Evolutionary conservation across 2,888 invertebrate species (phyloP).

Genomic region (Monopis laevigella): DNA sequence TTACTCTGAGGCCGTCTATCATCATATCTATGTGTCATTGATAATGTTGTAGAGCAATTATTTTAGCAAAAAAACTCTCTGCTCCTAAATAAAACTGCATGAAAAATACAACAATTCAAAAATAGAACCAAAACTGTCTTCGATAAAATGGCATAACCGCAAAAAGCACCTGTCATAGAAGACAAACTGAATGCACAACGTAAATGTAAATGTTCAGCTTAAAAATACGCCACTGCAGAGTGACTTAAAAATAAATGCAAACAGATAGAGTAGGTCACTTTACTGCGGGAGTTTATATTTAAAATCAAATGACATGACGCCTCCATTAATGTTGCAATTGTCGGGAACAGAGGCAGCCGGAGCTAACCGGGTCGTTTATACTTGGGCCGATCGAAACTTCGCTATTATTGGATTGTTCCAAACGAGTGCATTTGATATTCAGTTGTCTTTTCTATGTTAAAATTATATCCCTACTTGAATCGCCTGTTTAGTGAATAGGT

Average conservation of each 20-base stretch:
- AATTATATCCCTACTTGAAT: conserved; percentile 8
- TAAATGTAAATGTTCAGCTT: conserved; percentile 5
- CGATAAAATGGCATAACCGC: conserved; percentile 2
- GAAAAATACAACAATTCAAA: no score
- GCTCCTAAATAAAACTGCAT: no score
- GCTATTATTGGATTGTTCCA: conserved; percentile 56
- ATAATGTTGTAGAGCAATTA: no score
- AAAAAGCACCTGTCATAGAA: conserved; percentile 6
- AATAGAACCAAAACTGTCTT: background rate
- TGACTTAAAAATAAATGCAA: conserved; percentile 9
- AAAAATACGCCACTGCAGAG: conserved; percentile 8
- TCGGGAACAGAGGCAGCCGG: conserved; percentile 21
- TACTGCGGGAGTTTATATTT: conserved; percentile 40
- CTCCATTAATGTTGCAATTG: conserved; percentile 53
- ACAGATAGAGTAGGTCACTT: conserved; percentile 39
- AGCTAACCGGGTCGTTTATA: conserved; percentile 50
- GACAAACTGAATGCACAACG: conserved; percentile 3
- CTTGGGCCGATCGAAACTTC: conserved; percentile 51
- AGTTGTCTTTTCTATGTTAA: conserved; percentile 25
- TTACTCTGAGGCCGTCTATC: no score
- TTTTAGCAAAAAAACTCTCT: no score
- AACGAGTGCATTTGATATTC: conserved; percentile 38
- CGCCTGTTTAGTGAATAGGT: conserved; percentile 2
- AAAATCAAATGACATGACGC: conserved; percentile 47
- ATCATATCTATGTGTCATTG: no score